Conservation (phyloP, 1,140 invertebrate species). For the Drosophila jambulina region DNA sequence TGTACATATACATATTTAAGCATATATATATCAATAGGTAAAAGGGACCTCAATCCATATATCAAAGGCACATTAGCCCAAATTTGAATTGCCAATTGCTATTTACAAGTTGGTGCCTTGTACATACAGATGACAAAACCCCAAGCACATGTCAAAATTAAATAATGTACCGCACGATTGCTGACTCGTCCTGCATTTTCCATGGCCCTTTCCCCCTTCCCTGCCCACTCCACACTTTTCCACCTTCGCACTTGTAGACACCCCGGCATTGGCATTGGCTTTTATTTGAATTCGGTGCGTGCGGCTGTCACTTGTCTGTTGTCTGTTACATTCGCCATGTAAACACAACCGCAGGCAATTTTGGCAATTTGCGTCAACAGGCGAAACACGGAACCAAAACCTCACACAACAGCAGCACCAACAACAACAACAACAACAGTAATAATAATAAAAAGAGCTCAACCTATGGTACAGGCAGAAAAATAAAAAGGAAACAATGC, state of each 20-base stretch:
- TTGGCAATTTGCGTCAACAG: conserved; percentile 82
- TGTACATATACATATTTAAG: background rate
- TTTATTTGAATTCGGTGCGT: conserved; percentile 82
- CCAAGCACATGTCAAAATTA: conserved; percentile 83
- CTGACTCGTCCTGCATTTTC: conserved; percentile 49
- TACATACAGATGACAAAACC: conserved; percentile 62
- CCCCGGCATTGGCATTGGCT: conserved; percentile 76
- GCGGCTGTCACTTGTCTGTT: conserved; percentile 82
- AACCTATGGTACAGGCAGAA: conserved; percentile 20
- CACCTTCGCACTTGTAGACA: conserved; percentile 36
- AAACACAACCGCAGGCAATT: conserved; percentile 83
- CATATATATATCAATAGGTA: conserved; percentile 6
- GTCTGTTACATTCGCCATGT: conserved; percentile 82
- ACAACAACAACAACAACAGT: conserved; percentile 3
- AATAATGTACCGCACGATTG: conserved; percentile 82
- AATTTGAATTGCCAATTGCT: conserved; percentile 78
- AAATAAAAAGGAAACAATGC: conserved; percentile 16
- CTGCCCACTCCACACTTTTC: background rate
- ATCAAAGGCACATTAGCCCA: conserved; percentile 75
- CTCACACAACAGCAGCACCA: conserved; percentile 11
- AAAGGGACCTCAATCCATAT: conserved; percentile 58
- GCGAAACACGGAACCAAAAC: conserved; percentile 67
- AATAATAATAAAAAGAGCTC: conserved; percentile 32
- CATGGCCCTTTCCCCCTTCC: background rate
- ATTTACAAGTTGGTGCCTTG: conserved; percentile 32